These are phyloP conservation scores for Cygnus olor DNA, from an alignment of 2,797 vertebrate species.

Conservation along the genomic window DNA sequence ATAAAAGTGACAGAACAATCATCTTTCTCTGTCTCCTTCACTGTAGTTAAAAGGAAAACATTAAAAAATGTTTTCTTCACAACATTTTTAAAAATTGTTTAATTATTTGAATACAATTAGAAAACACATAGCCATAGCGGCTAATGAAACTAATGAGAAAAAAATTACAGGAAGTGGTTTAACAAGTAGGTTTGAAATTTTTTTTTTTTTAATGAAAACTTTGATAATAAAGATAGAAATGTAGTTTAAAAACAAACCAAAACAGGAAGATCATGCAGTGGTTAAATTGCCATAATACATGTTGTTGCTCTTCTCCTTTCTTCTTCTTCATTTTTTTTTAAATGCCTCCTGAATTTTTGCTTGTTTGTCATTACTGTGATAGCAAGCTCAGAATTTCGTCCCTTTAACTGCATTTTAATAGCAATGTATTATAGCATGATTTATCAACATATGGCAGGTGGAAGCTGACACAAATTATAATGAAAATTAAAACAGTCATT, in stretches of 20 bases:
- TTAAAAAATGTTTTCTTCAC: constrained; percentile 64
- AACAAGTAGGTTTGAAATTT: constrained; percentile 45
- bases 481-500: constrained; percentile 86
- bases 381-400: constrained; percentile 82
- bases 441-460: constrained; percentile 85
- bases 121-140: constrained; percentile 15
- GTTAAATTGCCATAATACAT: constrained; percentile 81
- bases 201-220: constrained; percentile 49
- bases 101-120: constrained; percentile 40
- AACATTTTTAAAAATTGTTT: constrained; percentile 64
- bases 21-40: constrained; percentile 38
- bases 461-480: constrained; percentile 86
- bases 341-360: constrained; percentile 36
- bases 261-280: constrained; percentile 75
- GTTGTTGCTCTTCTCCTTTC: constrained; percentile 29
- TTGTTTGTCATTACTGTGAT: constrained; percentile 63
- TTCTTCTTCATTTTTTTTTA: background rate
- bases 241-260: constrained; percentile 72
- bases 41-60: constrained; percentile 63
- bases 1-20: constrained; percentile 59
- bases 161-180: constrained; percentile 56
- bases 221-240: constrained; percentile 54
- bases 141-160: constrained; percentile 31
- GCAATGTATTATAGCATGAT: constrained; percentile 87
- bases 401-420: constrained; percentile 95